Evolutionary conservation across 2,888 invertebrate genomes (phyloP).

Genomic region (Bursaphelenchus okinawaensis): DNA sequence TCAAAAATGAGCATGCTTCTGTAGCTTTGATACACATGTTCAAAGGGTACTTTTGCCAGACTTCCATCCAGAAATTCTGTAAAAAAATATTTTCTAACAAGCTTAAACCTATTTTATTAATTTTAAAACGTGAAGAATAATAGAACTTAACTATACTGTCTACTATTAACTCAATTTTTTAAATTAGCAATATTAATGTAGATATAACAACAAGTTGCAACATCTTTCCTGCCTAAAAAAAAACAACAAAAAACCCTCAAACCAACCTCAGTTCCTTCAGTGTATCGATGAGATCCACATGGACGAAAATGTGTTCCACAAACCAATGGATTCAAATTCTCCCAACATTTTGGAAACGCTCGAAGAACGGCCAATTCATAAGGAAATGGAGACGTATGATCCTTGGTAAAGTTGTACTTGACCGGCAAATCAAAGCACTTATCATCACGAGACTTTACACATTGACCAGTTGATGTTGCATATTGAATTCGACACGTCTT

Average conservation of each 20-base stretch:
- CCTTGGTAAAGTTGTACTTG: conserved; percentile 5
- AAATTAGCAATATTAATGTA: too few relatives aligned
- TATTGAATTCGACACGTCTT: conserved; percentile 7
- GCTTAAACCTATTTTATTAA: too few relatives aligned
- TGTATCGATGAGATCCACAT: neutral
- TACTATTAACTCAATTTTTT: too few relatives aligned
- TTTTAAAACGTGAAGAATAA: too few relatives aligned
- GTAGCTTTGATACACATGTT: neutral
- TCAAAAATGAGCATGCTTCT: conserved; percentile 3
- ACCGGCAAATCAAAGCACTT: neutral
- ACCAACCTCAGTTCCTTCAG: too few relatives aligned
- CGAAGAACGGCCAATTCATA: neutral
- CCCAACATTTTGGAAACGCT: conserved; percentile 12
- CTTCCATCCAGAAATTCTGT: neutral
- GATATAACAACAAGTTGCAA: too few relatives aligned
- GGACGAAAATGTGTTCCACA: conserved; percentile 8
- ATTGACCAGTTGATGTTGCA: neutral
- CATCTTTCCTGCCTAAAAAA: too few relatives aligned
- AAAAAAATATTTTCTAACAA: too few relatives aligned
- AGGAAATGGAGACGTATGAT: neutral
- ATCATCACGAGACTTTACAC: neutral
- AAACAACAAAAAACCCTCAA: too few relatives aligned
- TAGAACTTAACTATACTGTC: too few relatives aligned
- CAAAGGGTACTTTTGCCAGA: conserved; percentile 4
- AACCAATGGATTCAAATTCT: conserved; percentile 8